A percentile compares a stretch with the other conserved stretches of the same genome.
Evolutionary conservation across 2,797 vertebrate species (phyloP).

Genomic region (Hafferia zeledoni): DNA sequence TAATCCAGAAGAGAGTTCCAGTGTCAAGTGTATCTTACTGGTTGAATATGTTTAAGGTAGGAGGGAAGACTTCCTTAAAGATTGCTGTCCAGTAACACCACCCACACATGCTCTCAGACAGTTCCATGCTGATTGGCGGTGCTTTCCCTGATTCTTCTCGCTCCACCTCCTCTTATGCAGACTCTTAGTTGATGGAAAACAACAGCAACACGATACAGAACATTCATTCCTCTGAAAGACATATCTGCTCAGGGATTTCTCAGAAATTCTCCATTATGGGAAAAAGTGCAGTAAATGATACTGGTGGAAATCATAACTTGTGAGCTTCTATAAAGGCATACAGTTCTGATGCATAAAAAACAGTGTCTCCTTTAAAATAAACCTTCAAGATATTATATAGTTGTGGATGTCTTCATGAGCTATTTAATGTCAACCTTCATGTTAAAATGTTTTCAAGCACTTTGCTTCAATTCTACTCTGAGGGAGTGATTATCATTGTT

Average conservation of each 20-base stretch:
- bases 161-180: background rate
- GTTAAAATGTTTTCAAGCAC: background rate
- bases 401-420: background rate
- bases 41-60: background rate
- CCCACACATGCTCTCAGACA: background rate
- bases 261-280: background rate
- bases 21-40: background rate
- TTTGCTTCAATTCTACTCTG: background rate
- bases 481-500: background rate
- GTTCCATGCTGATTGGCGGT: background rate
- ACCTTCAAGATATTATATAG: background rate
- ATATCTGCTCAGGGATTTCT: background rate
- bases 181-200: background rate
- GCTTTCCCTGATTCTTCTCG: background rate
- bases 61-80: background rate
- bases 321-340: background rate
- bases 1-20: background rate
- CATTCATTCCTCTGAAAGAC: background rate
- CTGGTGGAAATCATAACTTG: background rate
- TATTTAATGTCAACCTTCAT: background rate
- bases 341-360: background rate
- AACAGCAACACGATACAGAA: background rate
- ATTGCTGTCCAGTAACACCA: background rate
- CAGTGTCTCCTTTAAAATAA: background rate
- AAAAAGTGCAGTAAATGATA: background rate